Evolutionary conservation across 2,113 vertebrate genomes (phyloP).

Genomic region (Pelobates fuscus): DNA sequence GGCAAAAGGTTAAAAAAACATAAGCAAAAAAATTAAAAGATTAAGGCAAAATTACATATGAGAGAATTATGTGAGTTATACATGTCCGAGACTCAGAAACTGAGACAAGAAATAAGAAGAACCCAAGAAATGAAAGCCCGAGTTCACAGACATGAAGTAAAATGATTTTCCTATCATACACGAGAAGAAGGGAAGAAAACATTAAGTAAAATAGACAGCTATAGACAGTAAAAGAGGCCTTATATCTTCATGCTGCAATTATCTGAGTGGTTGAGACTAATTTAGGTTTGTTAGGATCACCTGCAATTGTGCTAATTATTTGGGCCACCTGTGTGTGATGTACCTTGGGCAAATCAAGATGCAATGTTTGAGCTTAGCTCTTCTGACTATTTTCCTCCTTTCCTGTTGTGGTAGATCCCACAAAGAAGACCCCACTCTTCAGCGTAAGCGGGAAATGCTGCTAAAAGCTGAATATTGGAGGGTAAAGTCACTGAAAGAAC

Average conservation of each 20-base stretch:
- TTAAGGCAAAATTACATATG: background rate
- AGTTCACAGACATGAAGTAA: background rate
- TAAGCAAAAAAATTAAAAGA: background rate
- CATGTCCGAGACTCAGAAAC: background rate
- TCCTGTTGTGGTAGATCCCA: constrained; percentile 31
- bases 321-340: background rate
- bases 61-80: background rate
- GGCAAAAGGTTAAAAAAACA: background rate
- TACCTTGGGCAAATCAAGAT: constrained; percentile 18
- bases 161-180: background rate
- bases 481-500: constrained; percentile 64
- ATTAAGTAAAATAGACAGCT: background rate
- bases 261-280: background rate
- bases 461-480: constrained; percentile 61
- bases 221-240: background rate
- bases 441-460: constrained; percentile 60
- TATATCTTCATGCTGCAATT: background rate
- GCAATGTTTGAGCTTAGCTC: constrained; percentile 25
- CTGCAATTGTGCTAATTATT: background rate
- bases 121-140: background rate
- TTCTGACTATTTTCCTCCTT: constrained; percentile 26
- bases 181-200: background rate
- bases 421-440: constrained; percentile 6
- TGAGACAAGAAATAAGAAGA: background rate
- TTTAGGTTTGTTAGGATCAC: background rate